phyloP scores from a whole-genome alignment of 1,140 invertebrate genomes.

The Glossosoma conforme region DNA sequence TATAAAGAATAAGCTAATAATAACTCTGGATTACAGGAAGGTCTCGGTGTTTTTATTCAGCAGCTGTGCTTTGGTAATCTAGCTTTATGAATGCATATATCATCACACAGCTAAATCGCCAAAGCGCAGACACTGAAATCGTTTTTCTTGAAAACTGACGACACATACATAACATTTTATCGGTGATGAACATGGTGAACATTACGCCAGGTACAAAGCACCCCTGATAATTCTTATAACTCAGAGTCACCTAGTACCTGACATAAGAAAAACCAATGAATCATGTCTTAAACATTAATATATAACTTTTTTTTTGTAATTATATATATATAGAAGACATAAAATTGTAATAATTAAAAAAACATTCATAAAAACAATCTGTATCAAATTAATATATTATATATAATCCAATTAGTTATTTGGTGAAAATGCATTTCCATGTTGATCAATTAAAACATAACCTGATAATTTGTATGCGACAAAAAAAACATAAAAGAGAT shows the following conservation, averaged over 20 bases:
- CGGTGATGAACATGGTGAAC: slow-evolving; percentile 27
- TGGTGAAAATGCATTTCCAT: neutral
- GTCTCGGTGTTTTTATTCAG: too few species aligned
- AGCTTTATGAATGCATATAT: slow-evolving; percentile 77
- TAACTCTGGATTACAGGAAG: too few species aligned
- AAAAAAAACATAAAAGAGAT: slow-evolving; percentile 7
- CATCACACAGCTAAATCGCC: slow-evolving; percentile 95
- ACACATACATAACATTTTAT: neutral
- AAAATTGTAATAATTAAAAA: too few species aligned
- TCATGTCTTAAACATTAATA: too few species aligned
- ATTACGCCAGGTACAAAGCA: slow-evolving; percentile 38
- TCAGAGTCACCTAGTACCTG: slow-evolving; percentile 85
- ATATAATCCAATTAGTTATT: too few species aligned
- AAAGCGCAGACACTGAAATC: slow-evolving; percentile 62
- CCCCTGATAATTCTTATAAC: slow-evolving; percentile 48
- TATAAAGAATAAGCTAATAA: too few species aligned
- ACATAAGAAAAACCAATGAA: slow-evolving; percentile 44
- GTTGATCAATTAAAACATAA: neutral
- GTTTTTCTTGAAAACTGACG: slow-evolving; percentile 22
- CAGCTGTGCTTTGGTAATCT: slow-evolving; percentile 86
- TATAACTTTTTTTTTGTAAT: too few species aligned
- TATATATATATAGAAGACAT: too few species aligned
- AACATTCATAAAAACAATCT: too few species aligned
- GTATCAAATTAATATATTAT: too few species aligned
- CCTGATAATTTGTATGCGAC: neutral